Conservation (phyloP, 2,113 vertebrate genomes). For the Triplophysa rosa region DNA sequence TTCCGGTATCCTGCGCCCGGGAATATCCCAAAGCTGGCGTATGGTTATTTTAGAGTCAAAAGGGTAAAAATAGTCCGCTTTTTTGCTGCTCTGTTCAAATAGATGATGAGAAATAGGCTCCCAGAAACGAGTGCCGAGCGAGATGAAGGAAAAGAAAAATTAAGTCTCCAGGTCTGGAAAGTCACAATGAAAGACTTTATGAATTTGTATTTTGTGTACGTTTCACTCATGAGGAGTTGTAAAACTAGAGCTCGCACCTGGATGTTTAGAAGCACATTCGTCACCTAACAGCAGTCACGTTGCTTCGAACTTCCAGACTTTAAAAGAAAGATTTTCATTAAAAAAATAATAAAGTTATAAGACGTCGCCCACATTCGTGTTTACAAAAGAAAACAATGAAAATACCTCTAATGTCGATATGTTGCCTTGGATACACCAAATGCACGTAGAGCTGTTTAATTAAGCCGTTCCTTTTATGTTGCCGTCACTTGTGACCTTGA, state of each 20-base stretch:
- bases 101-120: constrained; percentile 13
- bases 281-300: neutral
- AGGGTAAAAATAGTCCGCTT: constrained; percentile 14
- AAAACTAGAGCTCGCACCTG: neutral
- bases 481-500: constrained; percentile 15
- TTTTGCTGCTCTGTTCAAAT: neutral
- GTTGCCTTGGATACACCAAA: constrained; percentile 24
- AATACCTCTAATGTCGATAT: neutral
- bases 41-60: constrained; percentile 2
- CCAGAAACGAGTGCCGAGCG: neutral
- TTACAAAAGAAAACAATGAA: neutral
- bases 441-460: neutral
- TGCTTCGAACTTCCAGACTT: neutral
- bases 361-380: neutral
- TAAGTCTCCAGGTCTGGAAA: neutral
- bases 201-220: neutral
- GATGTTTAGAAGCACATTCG: neutral
- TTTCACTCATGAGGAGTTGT: neutral
- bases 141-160: neutral
- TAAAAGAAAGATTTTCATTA: neutral
- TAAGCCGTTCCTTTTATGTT: neutral
- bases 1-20: neutral
- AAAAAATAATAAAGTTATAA: neutral
- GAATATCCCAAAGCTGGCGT: constrained; percentile 1
- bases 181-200: neutral